Percentiles rank a stretch among this genome's conserved stretches.
Evolutionary conservation across 2,888 invertebrate genomes (phyloP).

Genomic region (Malachius bipustulatus): DNA sequence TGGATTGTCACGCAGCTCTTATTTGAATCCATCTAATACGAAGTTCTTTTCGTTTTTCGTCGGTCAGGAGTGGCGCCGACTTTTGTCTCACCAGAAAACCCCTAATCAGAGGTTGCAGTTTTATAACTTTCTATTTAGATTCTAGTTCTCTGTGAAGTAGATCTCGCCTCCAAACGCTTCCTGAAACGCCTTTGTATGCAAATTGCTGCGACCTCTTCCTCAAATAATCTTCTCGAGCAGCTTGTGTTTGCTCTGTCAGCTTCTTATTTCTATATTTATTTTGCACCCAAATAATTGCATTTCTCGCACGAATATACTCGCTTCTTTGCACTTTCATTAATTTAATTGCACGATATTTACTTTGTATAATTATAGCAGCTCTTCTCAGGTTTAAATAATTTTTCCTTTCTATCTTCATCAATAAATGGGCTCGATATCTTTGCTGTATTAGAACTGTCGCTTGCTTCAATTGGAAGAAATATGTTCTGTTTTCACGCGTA

Average conservation of each 20-base stretch:
- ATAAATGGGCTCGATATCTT: slow-evolving; percentile 38
- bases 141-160: too few species aligned
- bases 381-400: slow-evolving; percentile 34
- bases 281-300: too few species aligned
- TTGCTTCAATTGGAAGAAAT: slow-evolving; percentile 21
- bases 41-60: slow-evolving; percentile 33
- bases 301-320: too few species aligned
- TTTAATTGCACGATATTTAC: slow-evolving; percentile 8
- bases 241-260: slow-evolving; percentile 35
- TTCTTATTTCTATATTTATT: too few species aligned
- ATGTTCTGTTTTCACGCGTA: slow-evolving; percentile 29
- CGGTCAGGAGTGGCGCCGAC: slow-evolving; percentile 21
- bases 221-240: slow-evolving; percentile 33
- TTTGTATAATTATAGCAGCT: slow-evolving; percentile 18
- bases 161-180: too few species aligned
- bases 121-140: too few species aligned
- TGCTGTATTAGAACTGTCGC: slow-evolving; percentile 37
- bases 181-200: slow-evolving; percentile 14
- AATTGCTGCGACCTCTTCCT: slow-evolving; percentile 28
- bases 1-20: slow-evolving; percentile 54
- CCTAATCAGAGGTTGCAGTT: slow-evolving; percentile 15
- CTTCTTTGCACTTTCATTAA: slow-evolving; percentile 5
- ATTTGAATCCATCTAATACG: slow-evolving; percentile 31
- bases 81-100: slow-evolving; percentile 25
- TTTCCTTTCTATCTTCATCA: slow-evolving; percentile 34